A percentile compares a stretch with the other conserved stretches of the same genome.
phyloP scores from a whole-genome alignment of 2,888 invertebrate species.

The Anoncus sp. region DNA sequence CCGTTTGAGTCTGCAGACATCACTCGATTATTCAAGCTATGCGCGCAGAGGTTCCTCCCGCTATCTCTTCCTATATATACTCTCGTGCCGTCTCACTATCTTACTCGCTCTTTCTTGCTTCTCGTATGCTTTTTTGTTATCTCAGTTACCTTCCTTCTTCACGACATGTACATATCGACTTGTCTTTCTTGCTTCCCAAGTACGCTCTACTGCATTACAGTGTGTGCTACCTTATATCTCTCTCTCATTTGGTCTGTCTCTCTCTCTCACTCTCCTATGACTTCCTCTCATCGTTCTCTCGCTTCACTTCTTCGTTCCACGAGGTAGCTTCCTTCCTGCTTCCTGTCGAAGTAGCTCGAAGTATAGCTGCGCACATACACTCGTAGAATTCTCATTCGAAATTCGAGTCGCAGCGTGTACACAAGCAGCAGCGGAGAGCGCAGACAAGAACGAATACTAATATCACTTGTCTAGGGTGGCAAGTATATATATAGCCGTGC shows the following conservation, averaged over 20 bases:
- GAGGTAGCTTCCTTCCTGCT: slow-evolving; percentile 48
- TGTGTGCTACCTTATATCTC: slow-evolving; percentile 32
- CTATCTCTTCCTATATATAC: slow-evolving; percentile 37
- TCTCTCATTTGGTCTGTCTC: slow-evolving; percentile 18
- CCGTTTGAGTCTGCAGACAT: slow-evolving; percentile 30
- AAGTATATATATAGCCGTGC: background rate
- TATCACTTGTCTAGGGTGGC: background rate
- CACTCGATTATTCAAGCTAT: slow-evolving; percentile 57
- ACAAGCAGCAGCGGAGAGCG: background rate
- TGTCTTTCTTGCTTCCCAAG: slow-evolving; percentile 36
- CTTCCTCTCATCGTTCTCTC: slow-evolving; percentile 42
- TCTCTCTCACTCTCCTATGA: slow-evolving; percentile 20
- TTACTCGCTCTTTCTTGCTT: slow-evolving; percentile 13
- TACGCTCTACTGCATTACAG: slow-evolving; percentile 14
- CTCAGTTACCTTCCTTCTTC: slow-evolving; percentile 4
- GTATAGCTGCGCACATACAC: slow-evolving; percentile 1
- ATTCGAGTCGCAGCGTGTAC: slow-evolving; percentile 25
- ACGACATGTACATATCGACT: slow-evolving; percentile 34
- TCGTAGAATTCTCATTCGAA: slow-evolving; percentile 26
- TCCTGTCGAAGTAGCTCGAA: slow-evolving; percentile 27
- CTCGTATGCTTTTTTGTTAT: slow-evolving; percentile 21
- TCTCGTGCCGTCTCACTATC: background rate
- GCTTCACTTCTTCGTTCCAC: slow-evolving; percentile 46
- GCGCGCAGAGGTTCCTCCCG: slow-evolving; percentile 9
- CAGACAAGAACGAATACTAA: slow-evolving; percentile 6